Evolutionary conservation across 2,797 vertebrate species (phyloP).

Genomic region (Enteromius trimaculatus): DNA sequence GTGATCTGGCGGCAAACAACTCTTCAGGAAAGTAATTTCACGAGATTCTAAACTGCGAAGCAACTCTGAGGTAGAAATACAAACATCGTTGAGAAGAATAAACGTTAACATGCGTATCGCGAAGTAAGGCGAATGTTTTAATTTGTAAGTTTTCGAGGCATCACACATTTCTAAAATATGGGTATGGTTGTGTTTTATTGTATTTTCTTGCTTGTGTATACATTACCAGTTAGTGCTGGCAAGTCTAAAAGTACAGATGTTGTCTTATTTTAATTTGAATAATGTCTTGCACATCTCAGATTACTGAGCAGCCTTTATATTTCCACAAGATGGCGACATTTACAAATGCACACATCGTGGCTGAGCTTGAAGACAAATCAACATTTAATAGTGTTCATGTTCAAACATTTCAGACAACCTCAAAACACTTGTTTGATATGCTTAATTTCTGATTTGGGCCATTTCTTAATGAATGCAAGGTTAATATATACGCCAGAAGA

Average conservation of each 20-base stretch:
- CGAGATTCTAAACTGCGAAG: neutral
- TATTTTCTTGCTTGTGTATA: neutral
- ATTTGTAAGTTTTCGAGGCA: neutral
- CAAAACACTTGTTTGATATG: neutral
- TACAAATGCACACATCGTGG: neutral
- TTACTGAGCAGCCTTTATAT: neutral
- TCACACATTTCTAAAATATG: neutral
- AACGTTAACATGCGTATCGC: neutral
- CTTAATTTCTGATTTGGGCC: neutral
- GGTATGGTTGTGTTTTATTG: neutral
- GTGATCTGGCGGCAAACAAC: neutral
- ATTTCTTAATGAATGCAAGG: neutral
- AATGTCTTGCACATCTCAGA: neutral
- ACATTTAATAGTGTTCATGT: neutral
- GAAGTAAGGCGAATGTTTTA: neutral
- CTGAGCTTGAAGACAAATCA: neutral
- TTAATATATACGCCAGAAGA: neutral
- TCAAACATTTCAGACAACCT: neutral
- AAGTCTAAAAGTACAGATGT: neutral
- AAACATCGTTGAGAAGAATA: neutral
- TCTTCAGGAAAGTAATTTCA: neutral
- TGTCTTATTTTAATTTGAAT: neutral
- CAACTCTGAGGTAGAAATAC: neutral
- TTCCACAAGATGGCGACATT: slow-evolving; percentile 12
- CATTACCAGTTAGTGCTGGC: too few species aligned